These are phyloP conservation scores for Phyllostomus discolor DNA, from an alignment of 2,113 vertebrate genomes.

Conservation along the genomic window DNA sequence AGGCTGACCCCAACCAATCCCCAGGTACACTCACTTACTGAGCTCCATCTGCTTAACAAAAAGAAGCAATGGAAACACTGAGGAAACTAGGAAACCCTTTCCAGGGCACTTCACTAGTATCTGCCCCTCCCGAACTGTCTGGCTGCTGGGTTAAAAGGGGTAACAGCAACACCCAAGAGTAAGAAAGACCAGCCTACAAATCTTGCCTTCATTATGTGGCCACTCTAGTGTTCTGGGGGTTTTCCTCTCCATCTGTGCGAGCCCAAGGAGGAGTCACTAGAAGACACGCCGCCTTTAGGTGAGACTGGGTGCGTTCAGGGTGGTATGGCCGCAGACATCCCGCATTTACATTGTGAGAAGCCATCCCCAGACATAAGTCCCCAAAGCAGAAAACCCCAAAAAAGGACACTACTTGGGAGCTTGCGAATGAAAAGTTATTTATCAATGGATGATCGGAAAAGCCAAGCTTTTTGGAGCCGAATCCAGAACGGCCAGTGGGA, in stretches of 20 bases:
- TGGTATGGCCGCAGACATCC: neutral
- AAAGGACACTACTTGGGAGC: conserved; percentile 43
- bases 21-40: neutral
- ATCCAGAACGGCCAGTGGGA: conserved; percentile 17
- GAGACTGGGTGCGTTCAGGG: neutral
- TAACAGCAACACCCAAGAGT: neutral
- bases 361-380: neutral
- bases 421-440: conserved; percentile 56
- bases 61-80: neutral
- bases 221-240: neutral
- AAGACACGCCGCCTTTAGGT: neutral
- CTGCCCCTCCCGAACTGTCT: neutral
- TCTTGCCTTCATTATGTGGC: neutral
- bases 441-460: conserved; percentile 39
- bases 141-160: neutral
- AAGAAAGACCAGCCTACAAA: conserved; percentile 11
- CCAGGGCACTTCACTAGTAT: neutral
- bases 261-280: neutral
- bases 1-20: neutral
- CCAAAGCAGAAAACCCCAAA: neutral
- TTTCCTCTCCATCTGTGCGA: neutral
- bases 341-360: neutral
- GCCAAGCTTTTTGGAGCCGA: neutral
- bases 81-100: neutral
- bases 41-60: neutral